Conservation (phyloP, 1,140 invertebrate species). For the Brachionus rotundiformis region DNA sequence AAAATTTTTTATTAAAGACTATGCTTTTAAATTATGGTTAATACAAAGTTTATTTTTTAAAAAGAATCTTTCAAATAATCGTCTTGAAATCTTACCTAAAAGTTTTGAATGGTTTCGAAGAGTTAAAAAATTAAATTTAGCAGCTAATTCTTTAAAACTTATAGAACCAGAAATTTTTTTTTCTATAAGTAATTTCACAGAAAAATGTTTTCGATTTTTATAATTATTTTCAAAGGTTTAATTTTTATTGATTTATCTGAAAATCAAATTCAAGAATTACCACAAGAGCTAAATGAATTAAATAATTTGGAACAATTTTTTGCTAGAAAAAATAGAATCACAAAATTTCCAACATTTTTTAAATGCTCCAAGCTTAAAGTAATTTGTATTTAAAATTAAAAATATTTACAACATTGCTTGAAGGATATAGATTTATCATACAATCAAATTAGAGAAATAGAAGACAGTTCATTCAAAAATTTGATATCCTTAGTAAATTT, state of each 20-base stretch:
- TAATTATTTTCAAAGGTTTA: slow-evolving; percentile 66
- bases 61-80: slow-evolving; percentile 71
- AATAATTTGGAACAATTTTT: slow-evolving; percentile 76
- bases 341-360: slow-evolving; percentile 61
- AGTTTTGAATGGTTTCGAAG: slow-evolving; percentile 69
- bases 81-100: slow-evolving; percentile 66
- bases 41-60: slow-evolving; percentile 52
- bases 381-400: too few relatives aligned
- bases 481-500: background rate
- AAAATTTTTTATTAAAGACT: too few relatives aligned
- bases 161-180: slow-evolving; percentile 66
- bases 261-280: slow-evolving; percentile 74
- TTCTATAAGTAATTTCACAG: background rate
- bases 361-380: slow-evolving; percentile 63
- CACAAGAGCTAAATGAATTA: slow-evolving; percentile 75
- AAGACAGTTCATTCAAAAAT: background rate
- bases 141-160: slow-evolving; percentile 67
- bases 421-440: slow-evolving; percentile 43
- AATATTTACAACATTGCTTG: too few relatives aligned
- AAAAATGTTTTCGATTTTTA: background rate
- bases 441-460: slow-evolving; percentile 38
- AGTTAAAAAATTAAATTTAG: slow-evolving; percentile 67
- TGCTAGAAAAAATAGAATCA: slow-evolving; percentile 75
- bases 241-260: slow-evolving; percentile 74
- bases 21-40: too few relatives aligned